phyloP scores from a whole-genome alignment of 2,797 vertebrate genomes.

The Pangasius larnaudii region DNA sequence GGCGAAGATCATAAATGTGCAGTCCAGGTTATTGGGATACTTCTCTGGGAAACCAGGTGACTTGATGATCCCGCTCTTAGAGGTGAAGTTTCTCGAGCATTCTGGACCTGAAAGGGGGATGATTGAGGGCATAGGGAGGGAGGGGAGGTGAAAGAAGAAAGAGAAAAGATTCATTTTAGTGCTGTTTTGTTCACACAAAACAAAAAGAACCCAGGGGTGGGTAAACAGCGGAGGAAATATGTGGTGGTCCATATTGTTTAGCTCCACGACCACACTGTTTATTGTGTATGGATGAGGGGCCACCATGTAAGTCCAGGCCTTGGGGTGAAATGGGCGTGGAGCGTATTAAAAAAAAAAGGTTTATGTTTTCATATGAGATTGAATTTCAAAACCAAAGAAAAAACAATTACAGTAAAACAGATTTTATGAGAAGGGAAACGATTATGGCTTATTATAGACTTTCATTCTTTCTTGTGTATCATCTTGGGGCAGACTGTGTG shows the following conservation, averaged over 20 bases:
- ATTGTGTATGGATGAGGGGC: conserved; percentile 41
- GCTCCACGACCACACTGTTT: conserved; percentile 46
- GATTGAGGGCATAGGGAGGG: not conserved
- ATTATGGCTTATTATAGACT: conserved; percentile 35
- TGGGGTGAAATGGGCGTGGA: conserved; percentile 23
- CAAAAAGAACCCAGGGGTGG: conserved; percentile 20
- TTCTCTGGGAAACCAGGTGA: conserved; percentile 97
- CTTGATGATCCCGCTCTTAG: conserved; percentile 88
- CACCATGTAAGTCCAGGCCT: conserved; percentile 42
- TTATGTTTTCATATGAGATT: conserved; percentile 19
- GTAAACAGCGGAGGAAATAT: conserved; percentile 36
- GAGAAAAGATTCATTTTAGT: conserved; percentile 6
- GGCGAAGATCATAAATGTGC: conserved; percentile 97
- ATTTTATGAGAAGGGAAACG: conserved; percentile 26
- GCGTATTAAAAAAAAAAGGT: not conserved
- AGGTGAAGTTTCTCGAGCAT: conserved; percentile 95
- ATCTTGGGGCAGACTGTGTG: conserved; percentile 13
- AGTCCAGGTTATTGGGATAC: conserved; percentile 96
- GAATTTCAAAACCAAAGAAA: conserved; percentile 38
- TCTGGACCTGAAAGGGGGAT: conserved; percentile 83
- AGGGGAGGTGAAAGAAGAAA: conserved; percentile 17
- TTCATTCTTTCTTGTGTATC: conserved; percentile 10
- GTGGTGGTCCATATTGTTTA: conserved; percentile 51
- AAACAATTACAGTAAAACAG: conserved; percentile 9
- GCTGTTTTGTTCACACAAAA: conserved; percentile 34